These are phyloP conservation scores for Rhabdomys dilectus DNA, from an alignment of 2,113 vertebrate genomes.

Conservation along the genomic window DNA sequence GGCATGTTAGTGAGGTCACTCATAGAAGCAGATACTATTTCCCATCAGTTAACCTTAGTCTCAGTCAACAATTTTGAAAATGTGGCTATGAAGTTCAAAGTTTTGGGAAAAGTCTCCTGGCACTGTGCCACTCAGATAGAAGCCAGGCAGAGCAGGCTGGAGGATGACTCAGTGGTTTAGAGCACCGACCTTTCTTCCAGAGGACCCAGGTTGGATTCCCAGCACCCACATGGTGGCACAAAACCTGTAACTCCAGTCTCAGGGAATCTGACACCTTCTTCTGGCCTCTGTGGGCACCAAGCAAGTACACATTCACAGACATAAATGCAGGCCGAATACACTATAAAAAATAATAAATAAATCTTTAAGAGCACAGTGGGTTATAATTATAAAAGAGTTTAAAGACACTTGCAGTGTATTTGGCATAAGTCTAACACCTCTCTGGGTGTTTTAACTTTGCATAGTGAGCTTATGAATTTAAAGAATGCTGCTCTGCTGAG, in stretches of 20 bases:
- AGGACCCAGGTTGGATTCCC: background rate
- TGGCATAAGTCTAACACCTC: too few species aligned
- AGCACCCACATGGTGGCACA: background rate
- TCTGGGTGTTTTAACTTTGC: too few species aligned
- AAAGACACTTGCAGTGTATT: too few species aligned
- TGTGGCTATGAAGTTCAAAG: background rate
- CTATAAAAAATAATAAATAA: background rate
- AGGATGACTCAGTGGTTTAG: background rate
- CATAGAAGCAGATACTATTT: background rate
- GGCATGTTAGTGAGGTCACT: background rate
- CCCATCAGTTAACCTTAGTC: background rate
- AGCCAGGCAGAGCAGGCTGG: background rate
- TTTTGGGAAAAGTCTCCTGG: background rate
- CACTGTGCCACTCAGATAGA: background rate
- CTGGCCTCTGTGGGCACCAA: background rate
- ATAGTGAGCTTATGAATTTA: too few species aligned
- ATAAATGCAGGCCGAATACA: background rate
- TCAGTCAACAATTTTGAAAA: conserved; percentile 1
- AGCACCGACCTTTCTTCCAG: background rate
- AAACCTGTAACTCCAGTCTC: background rate
- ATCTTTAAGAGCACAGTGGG: too few species aligned
- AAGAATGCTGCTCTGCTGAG: too few species aligned
- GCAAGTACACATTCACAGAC: background rate
- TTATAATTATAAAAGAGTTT: too few species aligned
- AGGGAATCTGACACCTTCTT: background rate